A percentile compares a stretch with the other conserved stretches of the same genome.
These are phyloP conservation scores for Perizoma flavofasciatum DNA, from an alignment of 2,888 invertebrate genomes.

Conservation along the genomic window DNA sequence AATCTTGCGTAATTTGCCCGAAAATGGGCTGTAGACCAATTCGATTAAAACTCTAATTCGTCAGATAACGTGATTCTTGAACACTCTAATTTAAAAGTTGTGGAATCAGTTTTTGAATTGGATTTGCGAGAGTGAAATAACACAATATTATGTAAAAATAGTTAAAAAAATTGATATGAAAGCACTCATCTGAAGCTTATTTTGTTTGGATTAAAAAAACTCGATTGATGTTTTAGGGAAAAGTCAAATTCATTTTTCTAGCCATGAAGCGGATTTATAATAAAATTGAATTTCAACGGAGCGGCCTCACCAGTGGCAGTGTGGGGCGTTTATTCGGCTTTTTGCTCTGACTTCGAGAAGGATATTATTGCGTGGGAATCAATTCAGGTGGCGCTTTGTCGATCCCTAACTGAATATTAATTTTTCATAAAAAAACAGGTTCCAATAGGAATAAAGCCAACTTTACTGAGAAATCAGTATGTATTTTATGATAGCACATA, in stretches of 20 bases:
- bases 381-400: conserved; percentile 71
- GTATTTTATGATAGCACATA: no score
- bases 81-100: conserved; percentile 40
- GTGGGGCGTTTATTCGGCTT: conserved; percentile 68
- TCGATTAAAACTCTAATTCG: conserved; percentile 56
- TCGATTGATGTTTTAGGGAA: conserved; percentile 43
- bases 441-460: conserved; percentile 45
- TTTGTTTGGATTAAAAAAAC: no score
- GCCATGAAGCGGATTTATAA: conserved; percentile 56
- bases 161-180: no score
- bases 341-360: conserved; percentile 72
- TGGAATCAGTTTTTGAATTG: conserved; percentile 12
- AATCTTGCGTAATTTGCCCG: conserved; percentile 58
- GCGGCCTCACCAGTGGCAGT: conserved; percentile 48
- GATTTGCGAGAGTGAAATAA: conserved; percentile 23
- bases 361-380: conserved; percentile 81
- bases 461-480: conserved; percentile 31
- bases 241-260: conserved; percentile 54
- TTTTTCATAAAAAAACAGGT: conserved; percentile 56
- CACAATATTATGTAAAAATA: background rate
- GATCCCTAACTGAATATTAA: conserved; percentile 65
- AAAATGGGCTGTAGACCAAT: conserved; percentile 51
- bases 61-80: conserved; percentile 44
- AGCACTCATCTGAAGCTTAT: no score
- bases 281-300: conserved; percentile 72